Evolutionary conservation across 2,888 invertebrate genomes (phyloP), one percentile per base, ranked within the genome.

Genomic region (Drosophila neutralis): DNA sequence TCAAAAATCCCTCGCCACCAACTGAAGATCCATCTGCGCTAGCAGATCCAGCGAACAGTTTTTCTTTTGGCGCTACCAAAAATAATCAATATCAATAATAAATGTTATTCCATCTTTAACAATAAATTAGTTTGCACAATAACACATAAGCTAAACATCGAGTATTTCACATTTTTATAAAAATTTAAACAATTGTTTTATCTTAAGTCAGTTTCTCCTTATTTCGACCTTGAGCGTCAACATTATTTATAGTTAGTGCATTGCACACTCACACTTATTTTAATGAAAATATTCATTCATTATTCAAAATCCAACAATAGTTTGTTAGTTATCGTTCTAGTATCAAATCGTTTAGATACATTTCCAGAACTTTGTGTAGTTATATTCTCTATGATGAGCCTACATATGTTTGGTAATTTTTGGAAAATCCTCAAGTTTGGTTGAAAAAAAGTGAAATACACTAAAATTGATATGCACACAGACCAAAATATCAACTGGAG

Each of bases 1-100:
- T 98, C 92, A 96, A 97, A 93, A 98, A 98, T 49, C 96, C 96
- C 61, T 94, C 95, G 56, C 95, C 97, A 7, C 95, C 96, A 66
- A 94, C 95, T 73, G 97, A 97, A 90, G 97, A 97, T 91, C 96
- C 97, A 0, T 95, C 96, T 36, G 95, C 95, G 58, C 93, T 97
- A 72, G 95, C 95, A n/a, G 95, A 95, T 51, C 94, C 95, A 24
- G 90, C 94, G 31, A 92, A 92, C 24, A 89, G 85, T 33, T 92
- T 92, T 70, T 80, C 86, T 54, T 92, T 93, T 80, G 89, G 91
- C 21, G 40, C 76, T 24, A 74, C 83, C 56, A 90, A 86, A 64
- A 90, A 91, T 69, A 91, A 85, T 56, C 91, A 93, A 82, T 93
- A 92, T 73, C 92, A 93, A 81, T 93, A 91, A 82, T 24, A 78